These are phyloP conservation scores for Neopelma chrysocephalum DNA, from an alignment of 2,797 vertebrate genomes.

Conservation along the genomic window DNA sequence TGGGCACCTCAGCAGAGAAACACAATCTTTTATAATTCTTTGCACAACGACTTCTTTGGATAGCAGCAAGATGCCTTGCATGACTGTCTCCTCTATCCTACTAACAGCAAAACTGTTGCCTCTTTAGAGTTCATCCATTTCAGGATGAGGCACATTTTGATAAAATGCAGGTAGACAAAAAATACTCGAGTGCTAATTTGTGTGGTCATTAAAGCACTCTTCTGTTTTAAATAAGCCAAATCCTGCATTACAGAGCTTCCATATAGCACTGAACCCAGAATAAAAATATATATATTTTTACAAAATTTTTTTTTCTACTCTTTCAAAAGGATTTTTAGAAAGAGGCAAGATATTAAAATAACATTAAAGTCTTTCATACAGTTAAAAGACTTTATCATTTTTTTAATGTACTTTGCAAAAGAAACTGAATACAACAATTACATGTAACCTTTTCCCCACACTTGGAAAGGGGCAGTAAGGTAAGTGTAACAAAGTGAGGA, in stretches of 20 bases:
- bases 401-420: not conserved
- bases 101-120: not conserved
- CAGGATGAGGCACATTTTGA: not conserved
- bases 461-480: not conserved
- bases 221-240: not conserved
- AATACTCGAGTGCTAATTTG: not conserved
- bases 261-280: not conserved
- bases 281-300: accelerated
- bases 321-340: not conserved
- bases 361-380: not conserved
- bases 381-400: not conserved
- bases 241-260: not conserved
- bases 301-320: not conserved
- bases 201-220: not conserved
- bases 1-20: not conserved
- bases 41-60: not conserved
- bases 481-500: not conserved
- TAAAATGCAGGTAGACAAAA: not conserved
- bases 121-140: not conserved
- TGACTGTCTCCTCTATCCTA: not conserved
- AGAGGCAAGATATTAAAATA: not conserved
- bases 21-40: not conserved
- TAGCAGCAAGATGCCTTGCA: not conserved
- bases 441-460: accelerated
- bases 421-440: not conserved